A percentile compares a stretch with the other conserved stretches of the same genome.
Evolutionary conservation across 2,113 vertebrate species (phyloP).

Genomic region (Thomomys bottae): DNA sequence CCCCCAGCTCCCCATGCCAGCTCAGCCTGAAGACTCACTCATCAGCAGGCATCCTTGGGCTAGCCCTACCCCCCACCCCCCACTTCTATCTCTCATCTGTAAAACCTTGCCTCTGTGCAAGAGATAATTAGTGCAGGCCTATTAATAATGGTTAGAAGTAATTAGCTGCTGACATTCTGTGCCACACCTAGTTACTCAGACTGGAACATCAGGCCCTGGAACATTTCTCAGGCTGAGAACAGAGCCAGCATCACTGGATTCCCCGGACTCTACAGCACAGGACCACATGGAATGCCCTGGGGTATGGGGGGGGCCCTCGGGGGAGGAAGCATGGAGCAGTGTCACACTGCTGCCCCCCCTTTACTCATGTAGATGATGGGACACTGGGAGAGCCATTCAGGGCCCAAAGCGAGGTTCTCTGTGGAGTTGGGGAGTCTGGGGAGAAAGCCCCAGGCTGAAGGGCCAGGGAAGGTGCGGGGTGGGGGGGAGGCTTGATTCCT

Average conservation of each 20-base stretch:
- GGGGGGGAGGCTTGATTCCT: background rate
- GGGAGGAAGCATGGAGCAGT: too few relatives aligned
- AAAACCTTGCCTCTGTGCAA: slow-evolving; percentile 39
- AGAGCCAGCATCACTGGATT: background rate
- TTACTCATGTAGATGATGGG: too few relatives aligned
- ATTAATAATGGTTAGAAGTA: slow-evolving; percentile 69
- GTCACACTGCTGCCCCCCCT: too few relatives aligned
- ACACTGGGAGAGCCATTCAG: rapidly evolving
- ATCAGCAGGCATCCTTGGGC: background rate
- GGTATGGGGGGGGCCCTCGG: too few relatives aligned
- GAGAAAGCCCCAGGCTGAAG: background rate
- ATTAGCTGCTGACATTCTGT: slow-evolving; percentile 59
- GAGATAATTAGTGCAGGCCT: slow-evolving; percentile 53
- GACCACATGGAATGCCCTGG: too few relatives aligned
- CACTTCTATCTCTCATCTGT: background rate
- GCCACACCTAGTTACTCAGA: slow-evolving; percentile 70
- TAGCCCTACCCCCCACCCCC: background rate
- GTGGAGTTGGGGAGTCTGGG: background rate
- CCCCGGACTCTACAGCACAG: too few relatives aligned
- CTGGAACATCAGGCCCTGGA: slow-evolving; percentile 42
- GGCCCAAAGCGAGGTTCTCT: too few relatives aligned
- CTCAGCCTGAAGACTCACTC: background rate
- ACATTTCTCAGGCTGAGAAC: slow-evolving; percentile 21
- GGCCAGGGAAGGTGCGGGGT: rapidly evolving
- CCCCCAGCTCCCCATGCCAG: background rate